A percentile compares a stretch with the other conserved stretches of the same genome.
These are phyloP conservation scores for Sapajus apella DNA, from an alignment of 2,113 vertebrate species.

Conservation along the genomic window DNA sequence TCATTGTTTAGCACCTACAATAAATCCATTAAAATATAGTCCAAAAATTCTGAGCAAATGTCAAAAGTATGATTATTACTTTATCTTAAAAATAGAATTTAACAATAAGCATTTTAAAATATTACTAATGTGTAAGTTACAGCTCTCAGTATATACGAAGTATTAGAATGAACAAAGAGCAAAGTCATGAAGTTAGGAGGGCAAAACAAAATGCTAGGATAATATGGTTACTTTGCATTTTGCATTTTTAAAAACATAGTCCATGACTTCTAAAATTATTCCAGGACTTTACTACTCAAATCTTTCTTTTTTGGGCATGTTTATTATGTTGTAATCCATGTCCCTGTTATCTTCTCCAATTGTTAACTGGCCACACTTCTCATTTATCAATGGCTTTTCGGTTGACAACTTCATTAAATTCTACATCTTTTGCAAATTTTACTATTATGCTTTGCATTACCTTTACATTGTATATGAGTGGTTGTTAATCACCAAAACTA, in stretches of 20 bases:
- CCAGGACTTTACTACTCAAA: background rate
- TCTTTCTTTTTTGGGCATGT: background rate
- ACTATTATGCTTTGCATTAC: background rate
- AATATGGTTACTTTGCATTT: background rate
- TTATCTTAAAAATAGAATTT: background rate
- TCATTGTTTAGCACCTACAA: background rate
- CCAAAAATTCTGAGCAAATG: background rate
- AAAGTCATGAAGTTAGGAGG: background rate
- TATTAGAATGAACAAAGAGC: background rate
- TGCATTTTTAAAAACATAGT: background rate
- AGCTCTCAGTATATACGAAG: background rate
- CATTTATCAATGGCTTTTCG: background rate
- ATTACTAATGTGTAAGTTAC: background rate
- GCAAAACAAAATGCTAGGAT: background rate
- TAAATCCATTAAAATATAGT: background rate
- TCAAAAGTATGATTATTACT: background rate
- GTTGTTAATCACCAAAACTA: background rate
- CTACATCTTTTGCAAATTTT: background rate
- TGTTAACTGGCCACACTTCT: background rate
- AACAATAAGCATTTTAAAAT: background rate
- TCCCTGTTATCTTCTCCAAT: background rate
- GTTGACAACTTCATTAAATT: background rate
- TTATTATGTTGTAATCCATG: background rate
- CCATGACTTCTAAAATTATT: background rate
- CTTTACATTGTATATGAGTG: background rate